phyloP scores from a whole-genome alignment of 2,797 vertebrate species.

The Pterois miles region DNA sequence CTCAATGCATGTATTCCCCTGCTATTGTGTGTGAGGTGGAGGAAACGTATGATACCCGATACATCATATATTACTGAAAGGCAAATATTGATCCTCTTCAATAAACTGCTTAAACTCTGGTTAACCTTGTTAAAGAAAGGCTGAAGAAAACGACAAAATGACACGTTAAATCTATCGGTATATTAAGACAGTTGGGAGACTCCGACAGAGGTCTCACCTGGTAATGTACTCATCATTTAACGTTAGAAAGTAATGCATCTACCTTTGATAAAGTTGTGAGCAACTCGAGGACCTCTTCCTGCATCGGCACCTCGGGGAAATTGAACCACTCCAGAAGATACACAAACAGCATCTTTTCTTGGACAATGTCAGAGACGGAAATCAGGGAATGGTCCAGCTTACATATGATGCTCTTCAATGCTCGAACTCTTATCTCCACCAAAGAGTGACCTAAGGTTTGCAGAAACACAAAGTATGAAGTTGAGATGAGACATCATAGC shows the following conservation, averaged over 20 bases:
- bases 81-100: background rate
- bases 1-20: background rate
- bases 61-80: background rate
- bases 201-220: background rate
- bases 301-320: conserved; percentile 90
- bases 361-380: conserved; percentile 86
- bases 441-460: conserved; percentile 87
- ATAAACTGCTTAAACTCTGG: background rate
- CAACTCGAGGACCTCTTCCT: conserved; percentile 88
- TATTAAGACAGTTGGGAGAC: background rate
- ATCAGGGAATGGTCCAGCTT: conserved; percentile 91
- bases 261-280: conserved; percentile 89
- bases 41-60: no score
- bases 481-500: background rate
- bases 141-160: background rate
- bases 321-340: conserved; percentile 95
- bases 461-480: background rate
- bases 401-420: conserved; percentile 87
- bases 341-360: conserved; percentile 87
- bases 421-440: conserved; percentile 92
- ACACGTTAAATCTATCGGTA: background rate
- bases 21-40: background rate
- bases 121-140: background rate
- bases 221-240: background rate
- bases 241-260: conserved; percentile 2